A percentile compares a stretch with the other conserved stretches of the same genome.
Conservation (phyloP, 1,140 invertebrate genomes). For the Philaenus spumarius region DNA sequence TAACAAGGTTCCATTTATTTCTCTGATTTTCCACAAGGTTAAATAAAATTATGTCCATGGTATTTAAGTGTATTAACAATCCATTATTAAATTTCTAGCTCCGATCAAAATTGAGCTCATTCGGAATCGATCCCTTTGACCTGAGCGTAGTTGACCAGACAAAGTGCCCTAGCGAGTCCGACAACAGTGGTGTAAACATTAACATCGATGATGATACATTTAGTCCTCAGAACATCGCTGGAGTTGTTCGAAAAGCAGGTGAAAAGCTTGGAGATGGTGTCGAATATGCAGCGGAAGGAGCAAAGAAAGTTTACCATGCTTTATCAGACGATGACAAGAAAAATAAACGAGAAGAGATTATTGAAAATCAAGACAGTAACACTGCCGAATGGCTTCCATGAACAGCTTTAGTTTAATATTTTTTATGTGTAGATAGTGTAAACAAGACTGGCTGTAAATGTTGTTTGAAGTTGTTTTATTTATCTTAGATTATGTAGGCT, state of each 20-base stretch:
- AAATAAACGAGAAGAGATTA: slow-evolving; percentile 25
- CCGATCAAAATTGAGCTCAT: slow-evolving; percentile 49
- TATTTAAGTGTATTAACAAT: too few species aligned
- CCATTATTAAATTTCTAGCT: too few species aligned
- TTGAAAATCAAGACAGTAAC: slow-evolving; percentile 29
- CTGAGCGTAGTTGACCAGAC: slow-evolving; percentile 65
- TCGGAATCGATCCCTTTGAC: slow-evolving; percentile 63
- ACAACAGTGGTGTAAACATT: slow-evolving; percentile 55
- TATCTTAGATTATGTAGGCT: too few species aligned
- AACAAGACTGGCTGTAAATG: too few species aligned
- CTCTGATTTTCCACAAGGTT: too few species aligned
- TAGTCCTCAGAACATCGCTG: slow-evolving; percentile 58
- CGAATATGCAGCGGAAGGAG: slow-evolving; percentile 46
- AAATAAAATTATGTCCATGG: too few species aligned
- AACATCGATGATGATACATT: slow-evolving; percentile 69
- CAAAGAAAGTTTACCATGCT: slow-evolving; percentile 49
- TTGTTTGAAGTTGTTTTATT: too few species aligned
- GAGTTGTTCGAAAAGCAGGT: slow-evolving; percentile 54
- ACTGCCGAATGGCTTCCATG: slow-evolving; percentile 39
- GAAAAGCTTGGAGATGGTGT: slow-evolving; percentile 60
- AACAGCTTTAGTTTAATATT: too few species aligned
- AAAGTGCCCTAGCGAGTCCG: slow-evolving; percentile 47
- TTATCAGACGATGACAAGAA: slow-evolving; percentile 34
- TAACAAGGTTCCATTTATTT: too few species aligned
- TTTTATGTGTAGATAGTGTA: too few species aligned